Base-by-base conservation (phyloP, 1,140 invertebrate genomes). In the Leguminivora glycinivorella region DNA sequence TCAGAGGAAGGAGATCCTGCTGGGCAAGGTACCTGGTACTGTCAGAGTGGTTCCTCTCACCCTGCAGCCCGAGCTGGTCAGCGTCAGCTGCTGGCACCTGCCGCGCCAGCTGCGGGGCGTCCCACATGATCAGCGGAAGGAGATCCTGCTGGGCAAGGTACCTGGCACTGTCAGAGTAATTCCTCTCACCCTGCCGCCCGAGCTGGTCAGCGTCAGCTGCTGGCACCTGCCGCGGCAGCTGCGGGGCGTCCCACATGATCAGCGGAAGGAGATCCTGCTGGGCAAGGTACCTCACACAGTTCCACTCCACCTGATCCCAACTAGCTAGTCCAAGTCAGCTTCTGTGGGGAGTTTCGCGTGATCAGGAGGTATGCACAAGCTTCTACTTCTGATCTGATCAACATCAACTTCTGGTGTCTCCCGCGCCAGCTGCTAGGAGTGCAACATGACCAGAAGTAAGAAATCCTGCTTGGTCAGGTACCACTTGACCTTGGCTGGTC, bases 171-270 rank as follows among this genome's bases (percentile, higher is more conserved):
- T 17, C 6, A 0, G 97, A 99, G 84, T 97, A 97, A 82, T 99
- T 97, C 92, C 94, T 87, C 91, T 99, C 34, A 96, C 99, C 72
- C 89, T 98, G 63, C 12, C 14, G 0, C 12, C 38, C 0, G 10
- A 40, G 12, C 38, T 40, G 38, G 14, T 14, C 38, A 40, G 99
- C 88, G 97, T 99, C 10, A 98, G 97, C 84, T 99, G 99, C 93
- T 99, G 98, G 98, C 99, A 99, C 92, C 93, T 99, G 73, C 99
- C 99, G 14, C 94, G 93, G 31, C 95, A 97, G 77, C 93, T 99
- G 71, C 92, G 98, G 1, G 94, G 94, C 24, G 92, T 97, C 81
- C 94, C 95, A 4, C 96, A 98, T 76, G 94, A 94, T 71, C 85
- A 93, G 5, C 95, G 97, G 77, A 95, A 96, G 84, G 96, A 96